Conservation (phyloP, 1,140 invertebrate genomes). For the Atta colombica region DNA sequence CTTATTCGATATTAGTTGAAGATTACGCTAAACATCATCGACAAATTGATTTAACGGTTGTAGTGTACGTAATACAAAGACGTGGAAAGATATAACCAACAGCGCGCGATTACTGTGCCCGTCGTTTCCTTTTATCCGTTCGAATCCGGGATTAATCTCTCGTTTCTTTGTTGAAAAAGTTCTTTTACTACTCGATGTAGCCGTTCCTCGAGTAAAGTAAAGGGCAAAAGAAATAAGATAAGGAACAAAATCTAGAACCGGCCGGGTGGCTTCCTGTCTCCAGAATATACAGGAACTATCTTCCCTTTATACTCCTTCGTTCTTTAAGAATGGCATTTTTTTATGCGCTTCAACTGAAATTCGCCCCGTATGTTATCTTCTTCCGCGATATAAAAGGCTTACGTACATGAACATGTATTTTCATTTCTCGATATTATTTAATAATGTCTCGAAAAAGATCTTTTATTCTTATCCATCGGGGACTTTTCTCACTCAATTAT, state of each 20-base stretch:
- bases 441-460: constrained; percentile 18
- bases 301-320: constrained; percentile 46
- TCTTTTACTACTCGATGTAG: constrained; percentile 59
- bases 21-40: constrained; percentile 39
- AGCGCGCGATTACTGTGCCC: constrained; percentile 68
- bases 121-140: constrained; percentile 67
- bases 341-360: constrained; percentile 16
- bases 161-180: constrained; percentile 63
- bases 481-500: not conserved
- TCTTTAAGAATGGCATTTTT: constrained; percentile 49
- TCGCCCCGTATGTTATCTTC: constrained; percentile 35
- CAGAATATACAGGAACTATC: constrained; percentile 54
- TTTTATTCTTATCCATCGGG: not conserved
- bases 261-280: constrained; percentile 55
- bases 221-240: constrained; percentile 60
- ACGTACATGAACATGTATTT: not conserved
- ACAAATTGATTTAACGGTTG: constrained; percentile 9
- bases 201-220: constrained; percentile 50
- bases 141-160: constrained; percentile 73
- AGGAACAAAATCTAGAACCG: constrained; percentile 14
- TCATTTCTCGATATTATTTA: constrained; percentile 36
- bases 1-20: constrained; percentile 12
- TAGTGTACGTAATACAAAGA: constrained; percentile 28
- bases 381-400: constrained; percentile 15
- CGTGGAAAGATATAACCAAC: constrained; percentile 32